Percentiles rank a stretch among this genome's conserved stretches.
Evolutionary conservation across 2,113 vertebrate species (phyloP).

Genomic region (Montifringilla adamsi): DNA sequence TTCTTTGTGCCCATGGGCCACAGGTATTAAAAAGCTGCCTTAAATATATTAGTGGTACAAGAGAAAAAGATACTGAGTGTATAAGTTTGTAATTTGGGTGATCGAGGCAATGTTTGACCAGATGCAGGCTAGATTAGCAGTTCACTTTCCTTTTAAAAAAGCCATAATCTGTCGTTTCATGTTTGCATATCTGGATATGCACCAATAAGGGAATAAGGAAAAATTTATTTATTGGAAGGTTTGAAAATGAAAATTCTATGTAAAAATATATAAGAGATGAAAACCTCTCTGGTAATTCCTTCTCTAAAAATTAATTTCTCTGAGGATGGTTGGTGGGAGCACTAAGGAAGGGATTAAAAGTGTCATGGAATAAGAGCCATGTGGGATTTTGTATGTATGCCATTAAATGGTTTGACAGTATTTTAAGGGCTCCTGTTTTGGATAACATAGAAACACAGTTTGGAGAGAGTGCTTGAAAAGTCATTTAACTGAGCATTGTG

Average conservation of each 20-base stretch:
- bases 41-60: background rate
- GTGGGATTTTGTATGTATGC: background rate
- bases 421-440: slow-evolving; percentile 30
- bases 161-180: background rate
- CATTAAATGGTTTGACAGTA: background rate
- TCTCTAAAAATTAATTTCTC: background rate
- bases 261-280: background rate
- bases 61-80: background rate
- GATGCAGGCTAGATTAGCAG: background rate
- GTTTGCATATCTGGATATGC: background rate
- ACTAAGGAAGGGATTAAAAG: background rate
- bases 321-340: background rate
- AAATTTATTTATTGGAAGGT: background rate
- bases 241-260: background rate
- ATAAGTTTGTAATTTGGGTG: background rate
- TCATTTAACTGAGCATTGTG: slow-evolving; percentile 39
- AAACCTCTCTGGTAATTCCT: background rate
- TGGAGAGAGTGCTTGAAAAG: slow-evolving; percentile 50
- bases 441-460: background rate
- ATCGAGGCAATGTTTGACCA: background rate
- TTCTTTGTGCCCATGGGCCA: background rate
- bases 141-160: background rate
- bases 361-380: background rate
- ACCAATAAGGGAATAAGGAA: background rate
- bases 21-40: background rate